Evolutionary conservation across 2,113 vertebrate genomes (phyloP).

Genomic region (Lipophrys pholis): DNA sequence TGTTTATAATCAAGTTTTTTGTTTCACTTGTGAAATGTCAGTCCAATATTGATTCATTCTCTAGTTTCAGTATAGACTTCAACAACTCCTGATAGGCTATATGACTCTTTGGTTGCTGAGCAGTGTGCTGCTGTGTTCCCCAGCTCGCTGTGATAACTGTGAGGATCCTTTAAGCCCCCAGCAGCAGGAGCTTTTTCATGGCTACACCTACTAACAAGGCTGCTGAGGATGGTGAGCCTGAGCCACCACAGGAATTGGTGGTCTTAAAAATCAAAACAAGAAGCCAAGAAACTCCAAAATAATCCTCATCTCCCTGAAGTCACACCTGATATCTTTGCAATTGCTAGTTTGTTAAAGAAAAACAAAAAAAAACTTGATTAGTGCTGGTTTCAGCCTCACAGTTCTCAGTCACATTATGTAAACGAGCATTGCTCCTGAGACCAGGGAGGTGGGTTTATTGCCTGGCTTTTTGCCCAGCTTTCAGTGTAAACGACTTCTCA

Average conservation of each 20-base stretch:
- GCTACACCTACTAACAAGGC: neutral
- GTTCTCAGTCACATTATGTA: neutral
- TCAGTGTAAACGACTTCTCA: slow-evolving; percentile 12
- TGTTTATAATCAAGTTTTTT: too few relatives aligned
- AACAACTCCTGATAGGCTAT: too few relatives aligned
- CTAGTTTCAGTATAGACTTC: too few relatives aligned
- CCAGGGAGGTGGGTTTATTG: neutral
- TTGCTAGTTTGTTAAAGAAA: neutral
- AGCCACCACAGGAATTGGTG: too few relatives aligned
- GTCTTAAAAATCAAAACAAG: neutral
- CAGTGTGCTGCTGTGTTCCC: neutral
- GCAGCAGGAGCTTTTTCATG: too few relatives aligned
- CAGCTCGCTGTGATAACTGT: neutral
- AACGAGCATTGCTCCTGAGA: neutral
- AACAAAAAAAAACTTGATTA: neutral
- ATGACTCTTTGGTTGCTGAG: neutral
- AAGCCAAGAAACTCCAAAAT: neutral
- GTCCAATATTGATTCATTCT: neutral
- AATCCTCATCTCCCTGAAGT: neutral
- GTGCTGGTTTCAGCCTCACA: neutral
- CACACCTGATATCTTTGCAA: neutral
- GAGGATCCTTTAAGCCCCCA: neutral
- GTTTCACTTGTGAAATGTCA: neutral
- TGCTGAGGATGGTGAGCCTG: neutral
- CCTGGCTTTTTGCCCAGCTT: neutral